Evolutionary conservation across 2,888 invertebrate genomes (phyloP).

Genomic region (Cataglyphis livida): DNA sequence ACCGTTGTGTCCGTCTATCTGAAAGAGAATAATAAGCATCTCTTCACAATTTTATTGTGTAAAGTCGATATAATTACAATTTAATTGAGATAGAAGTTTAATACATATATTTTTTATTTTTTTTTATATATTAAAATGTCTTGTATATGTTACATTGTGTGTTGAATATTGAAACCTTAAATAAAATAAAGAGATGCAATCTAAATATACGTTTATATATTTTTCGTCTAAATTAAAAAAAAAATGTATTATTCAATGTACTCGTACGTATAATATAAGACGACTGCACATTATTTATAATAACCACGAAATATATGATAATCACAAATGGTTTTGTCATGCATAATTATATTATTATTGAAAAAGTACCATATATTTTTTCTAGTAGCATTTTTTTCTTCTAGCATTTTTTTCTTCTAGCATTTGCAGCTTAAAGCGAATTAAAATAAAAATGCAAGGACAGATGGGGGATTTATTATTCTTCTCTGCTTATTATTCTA

Average conservation of each 20-base stretch:
- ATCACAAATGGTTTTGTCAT: not conserved
- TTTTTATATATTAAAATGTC: not conserved
- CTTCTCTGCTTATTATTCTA: not conserved
- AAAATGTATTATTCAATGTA: not conserved
- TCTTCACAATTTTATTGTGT: not conserved
- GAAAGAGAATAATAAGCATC: not conserved
- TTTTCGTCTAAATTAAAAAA: not conserved
- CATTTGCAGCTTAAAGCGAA: slow-evolving; percentile 1
- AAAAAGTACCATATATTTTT: not conserved
- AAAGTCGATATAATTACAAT: not conserved
- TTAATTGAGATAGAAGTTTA: not conserved
- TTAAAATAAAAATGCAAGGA: slow-evolving; percentile 28
- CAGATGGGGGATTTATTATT: not conserved
- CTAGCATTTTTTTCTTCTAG: not conserved
- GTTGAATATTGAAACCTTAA: not conserved
- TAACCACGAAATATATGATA: not conserved
- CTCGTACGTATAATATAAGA: not conserved
- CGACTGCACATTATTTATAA: not conserved
- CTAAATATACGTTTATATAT: not conserved
- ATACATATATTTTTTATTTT: not conserved
- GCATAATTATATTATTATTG: not conserved
- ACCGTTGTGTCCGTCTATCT: slow-evolving; percentile 72
- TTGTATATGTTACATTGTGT: not conserved
- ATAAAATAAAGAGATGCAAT: not conserved
- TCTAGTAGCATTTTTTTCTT: not conserved